phyloP scores from a whole-genome alignment of 2,888 invertebrate genomes.

The Eubasilissa splendida region DNA sequence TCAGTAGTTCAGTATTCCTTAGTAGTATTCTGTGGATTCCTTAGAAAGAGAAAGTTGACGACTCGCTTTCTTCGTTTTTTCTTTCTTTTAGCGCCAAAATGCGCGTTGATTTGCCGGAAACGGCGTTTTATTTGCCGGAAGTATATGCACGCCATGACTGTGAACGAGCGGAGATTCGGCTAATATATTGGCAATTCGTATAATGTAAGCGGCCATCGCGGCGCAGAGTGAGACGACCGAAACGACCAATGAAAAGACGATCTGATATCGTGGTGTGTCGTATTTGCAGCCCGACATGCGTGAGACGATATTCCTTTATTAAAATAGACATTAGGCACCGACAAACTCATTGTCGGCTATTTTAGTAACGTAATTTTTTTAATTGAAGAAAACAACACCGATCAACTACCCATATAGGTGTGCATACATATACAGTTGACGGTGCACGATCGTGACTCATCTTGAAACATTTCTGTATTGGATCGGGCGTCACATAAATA shows the following conservation, averaged over 20 bases:
- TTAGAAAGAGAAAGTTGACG: constrained; percentile 20
- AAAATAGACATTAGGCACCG: neutral
- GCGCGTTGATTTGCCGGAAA: constrained; percentile 24
- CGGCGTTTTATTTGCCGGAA: constrained; percentile 34
- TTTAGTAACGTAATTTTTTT: too few relatives aligned
- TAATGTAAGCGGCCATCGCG: constrained; percentile 43
- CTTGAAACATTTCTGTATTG: too few relatives aligned
- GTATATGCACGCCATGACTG: constrained; percentile 25
- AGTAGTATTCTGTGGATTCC: neutral
- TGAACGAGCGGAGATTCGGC: constrained; percentile 24
- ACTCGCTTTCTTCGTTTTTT: constrained; percentile 2
- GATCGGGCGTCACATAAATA: too few relatives aligned
- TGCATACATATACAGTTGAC: too few relatives aligned
- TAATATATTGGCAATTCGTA: constrained; percentile 39
- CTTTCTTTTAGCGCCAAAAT: constrained; percentile 24
- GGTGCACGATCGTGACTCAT: too few relatives aligned
- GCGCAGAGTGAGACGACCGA: constrained; percentile 29
- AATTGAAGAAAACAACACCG: too few relatives aligned
- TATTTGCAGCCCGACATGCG: constrained; percentile 12
- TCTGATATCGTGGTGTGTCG: constrained; percentile 31
- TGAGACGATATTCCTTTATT: constrained; percentile 16
- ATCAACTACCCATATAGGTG: too few relatives aligned
- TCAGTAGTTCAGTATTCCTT: neutral
- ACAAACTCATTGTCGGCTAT: too few relatives aligned
- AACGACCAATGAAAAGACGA: constrained; percentile 35